A percentile compares a stretch with the other conserved stretches of the same genome.
Evolutionary conservation across 2,888 invertebrate species (phyloP).

Genomic region (Xestia c-nigrum): DNA sequence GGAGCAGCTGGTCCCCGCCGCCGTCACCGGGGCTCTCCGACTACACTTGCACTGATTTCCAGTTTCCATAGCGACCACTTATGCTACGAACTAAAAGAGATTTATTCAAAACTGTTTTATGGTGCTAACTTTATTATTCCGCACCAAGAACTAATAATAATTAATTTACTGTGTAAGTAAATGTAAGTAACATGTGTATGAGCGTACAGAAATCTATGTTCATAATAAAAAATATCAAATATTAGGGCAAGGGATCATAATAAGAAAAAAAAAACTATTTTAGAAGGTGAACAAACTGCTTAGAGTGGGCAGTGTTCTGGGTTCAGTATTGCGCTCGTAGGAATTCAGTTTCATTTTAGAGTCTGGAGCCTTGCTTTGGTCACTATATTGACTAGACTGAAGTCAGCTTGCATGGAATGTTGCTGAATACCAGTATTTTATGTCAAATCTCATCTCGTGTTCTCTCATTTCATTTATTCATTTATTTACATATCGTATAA

Average conservation of each 20-base stretch:
- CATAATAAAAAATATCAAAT: too few species aligned
- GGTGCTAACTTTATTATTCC: too few species aligned
- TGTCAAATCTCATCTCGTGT: too few species aligned
- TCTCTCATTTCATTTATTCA: too few species aligned
- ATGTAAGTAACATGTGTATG: too few species aligned
- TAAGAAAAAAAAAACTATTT: neutral
- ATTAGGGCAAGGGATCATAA: too few species aligned
- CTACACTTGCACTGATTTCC: slow-evolving; percentile 58
- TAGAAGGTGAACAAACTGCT: neutral
- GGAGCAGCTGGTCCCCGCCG: slow-evolving; percentile 56
- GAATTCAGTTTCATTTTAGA: too few species aligned
- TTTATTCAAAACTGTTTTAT: neutral
- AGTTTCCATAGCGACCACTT: slow-evolving; percentile 46
- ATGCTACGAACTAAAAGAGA: slow-evolving; percentile 16
- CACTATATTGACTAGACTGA: neutral
- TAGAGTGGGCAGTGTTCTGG: neutral
- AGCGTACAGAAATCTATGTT: too few species aligned
- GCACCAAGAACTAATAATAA: too few species aligned
- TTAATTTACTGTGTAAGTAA: too few species aligned
- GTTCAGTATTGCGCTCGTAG: neutral
- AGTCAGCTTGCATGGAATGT: neutral
- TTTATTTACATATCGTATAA: too few species aligned
- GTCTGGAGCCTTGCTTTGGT: neutral
- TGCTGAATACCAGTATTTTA: neutral
- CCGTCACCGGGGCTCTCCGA: slow-evolving; percentile 25